phyloP scores from a whole-genome alignment of 2,888 invertebrate species.

The Cephus sareptanus region DNA sequence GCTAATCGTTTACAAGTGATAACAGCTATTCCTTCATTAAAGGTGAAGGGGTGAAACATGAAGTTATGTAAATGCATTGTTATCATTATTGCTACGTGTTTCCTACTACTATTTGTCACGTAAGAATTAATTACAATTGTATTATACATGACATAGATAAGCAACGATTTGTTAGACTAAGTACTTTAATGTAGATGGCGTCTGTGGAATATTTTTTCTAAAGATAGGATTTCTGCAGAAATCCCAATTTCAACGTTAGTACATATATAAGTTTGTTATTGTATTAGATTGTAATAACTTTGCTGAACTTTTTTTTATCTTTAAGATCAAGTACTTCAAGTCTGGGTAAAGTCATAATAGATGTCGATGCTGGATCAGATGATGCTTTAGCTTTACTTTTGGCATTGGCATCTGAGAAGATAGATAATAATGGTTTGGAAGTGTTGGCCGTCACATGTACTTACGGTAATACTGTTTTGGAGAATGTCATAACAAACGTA shows the following conservation, averaged over 20 bases:
- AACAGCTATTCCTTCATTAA: neutral
- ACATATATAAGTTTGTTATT: too few relatives aligned
- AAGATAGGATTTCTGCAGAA: neutral
- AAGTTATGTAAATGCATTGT: neutral
- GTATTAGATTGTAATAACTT: too few relatives aligned
- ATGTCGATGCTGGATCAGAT: conserved; percentile 68
- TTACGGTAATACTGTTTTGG: conserved; percentile 68
- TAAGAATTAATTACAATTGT: neutral
- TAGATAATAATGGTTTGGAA: conserved; percentile 48
- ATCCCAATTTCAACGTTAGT: neutral
- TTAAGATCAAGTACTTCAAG: neutral
- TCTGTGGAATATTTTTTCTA: neutral
- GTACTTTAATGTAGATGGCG: neutral
- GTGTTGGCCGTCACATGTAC: conserved; percentile 70
- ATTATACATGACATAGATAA: neutral
- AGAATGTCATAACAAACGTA: conserved; percentile 68
- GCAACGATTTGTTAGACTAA: neutral
- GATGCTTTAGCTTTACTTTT: conserved; percentile 67
- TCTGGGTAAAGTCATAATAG: conserved; percentile 60
- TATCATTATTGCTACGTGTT: neutral
- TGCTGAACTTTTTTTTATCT: neutral
- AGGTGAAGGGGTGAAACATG: neutral
- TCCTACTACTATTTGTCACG: neutral
- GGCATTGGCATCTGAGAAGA: conserved; percentile 45
- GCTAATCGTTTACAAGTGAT: neutral